Evolutionary conservation across 2,113 vertebrate genomes (phyloP).

Genomic region (Pteropus alecto): DNA sequence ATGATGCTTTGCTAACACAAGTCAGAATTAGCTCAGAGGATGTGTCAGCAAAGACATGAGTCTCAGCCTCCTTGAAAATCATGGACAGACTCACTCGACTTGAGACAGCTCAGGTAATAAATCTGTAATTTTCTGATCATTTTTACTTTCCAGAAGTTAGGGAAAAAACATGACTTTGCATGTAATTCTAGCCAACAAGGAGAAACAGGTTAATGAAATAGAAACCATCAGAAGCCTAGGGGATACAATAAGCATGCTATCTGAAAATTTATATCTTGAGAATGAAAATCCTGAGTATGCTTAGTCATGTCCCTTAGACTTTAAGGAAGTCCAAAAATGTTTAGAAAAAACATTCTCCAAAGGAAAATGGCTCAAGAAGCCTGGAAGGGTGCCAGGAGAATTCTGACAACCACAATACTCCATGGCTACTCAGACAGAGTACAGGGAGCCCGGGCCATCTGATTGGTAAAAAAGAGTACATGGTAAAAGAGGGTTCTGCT

Average conservation of each 20-base stretch:
- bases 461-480: not conserved
- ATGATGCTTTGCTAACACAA: not conserved
- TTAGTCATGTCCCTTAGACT: not conserved
- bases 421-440: not conserved
- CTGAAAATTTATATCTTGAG: not conserved
- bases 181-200: not conserved
- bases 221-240: not conserved
- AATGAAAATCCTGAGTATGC: not conserved
- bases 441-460: accelerated
- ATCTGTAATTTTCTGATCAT: not conserved
- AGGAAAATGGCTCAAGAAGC: not conserved
- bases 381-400: not conserved
- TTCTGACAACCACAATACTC: too few relatives aligned
- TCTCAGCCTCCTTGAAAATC: not conserved
- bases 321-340: not conserved
- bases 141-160: not conserved
- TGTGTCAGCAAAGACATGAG: not conserved
- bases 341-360: not conserved
- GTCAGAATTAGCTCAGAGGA: not conserved
- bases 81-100: not conserved
- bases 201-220: not conserved
- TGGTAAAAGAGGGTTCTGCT: not conserved
- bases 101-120: not conserved
- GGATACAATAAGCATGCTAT: not conserved
- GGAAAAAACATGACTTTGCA: not conserved